Percentiles rank a stretch among this genome's conserved stretches.
Conservation (phyloP, 2,797 vertebrate species). For the Karalla daura region DNA sequence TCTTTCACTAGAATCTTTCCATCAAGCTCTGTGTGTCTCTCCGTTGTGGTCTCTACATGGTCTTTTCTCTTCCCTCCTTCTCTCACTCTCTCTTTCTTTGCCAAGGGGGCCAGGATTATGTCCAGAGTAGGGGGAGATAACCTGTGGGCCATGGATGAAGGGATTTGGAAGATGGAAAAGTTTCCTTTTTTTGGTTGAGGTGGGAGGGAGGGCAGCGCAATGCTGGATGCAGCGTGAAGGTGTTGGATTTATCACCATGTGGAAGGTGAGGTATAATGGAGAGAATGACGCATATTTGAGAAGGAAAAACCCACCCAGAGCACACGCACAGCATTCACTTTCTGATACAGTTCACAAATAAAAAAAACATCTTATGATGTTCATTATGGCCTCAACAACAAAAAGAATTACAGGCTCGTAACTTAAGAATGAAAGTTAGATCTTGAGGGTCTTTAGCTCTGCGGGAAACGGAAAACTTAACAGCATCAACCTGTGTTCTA, state of each 20-base stretch:
- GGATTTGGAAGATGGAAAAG: conserved; percentile 63
- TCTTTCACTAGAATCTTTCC: background rate
- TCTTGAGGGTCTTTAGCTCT: conserved; percentile 28
- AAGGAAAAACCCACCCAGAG: conserved; percentile 47
- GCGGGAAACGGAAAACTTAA: conserved; percentile 42
- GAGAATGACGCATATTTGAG: conserved; percentile 44
- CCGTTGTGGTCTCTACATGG: conserved; percentile 30
- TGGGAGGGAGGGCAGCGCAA: conserved; percentile 34
- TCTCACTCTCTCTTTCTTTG: conserved; percentile 22
- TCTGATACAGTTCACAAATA: conserved; percentile 13
- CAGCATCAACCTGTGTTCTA: conserved; percentile 50
- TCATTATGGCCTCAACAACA: conserved; percentile 44
- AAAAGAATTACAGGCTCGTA: conserved; percentile 46
- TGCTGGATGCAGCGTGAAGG: conserved; percentile 35
- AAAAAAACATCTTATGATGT: conserved; percentile 39
- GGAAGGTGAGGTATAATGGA: conserved; percentile 31
- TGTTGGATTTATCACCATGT: conserved; percentile 48
- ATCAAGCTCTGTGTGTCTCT: background rate
- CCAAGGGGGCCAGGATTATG: conserved; percentile 62
- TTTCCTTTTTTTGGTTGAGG: conserved; percentile 36
- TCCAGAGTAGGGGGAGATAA: conserved; percentile 64
- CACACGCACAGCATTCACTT: conserved; percentile 43
- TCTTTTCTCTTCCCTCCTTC: conserved; percentile 21
- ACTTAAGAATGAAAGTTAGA: conserved; percentile 35
- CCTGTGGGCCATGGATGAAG: conserved; percentile 67